phyloP scores from a whole-genome alignment of 2,797 vertebrate species.

The Moxostoma hubbsi region DNA sequence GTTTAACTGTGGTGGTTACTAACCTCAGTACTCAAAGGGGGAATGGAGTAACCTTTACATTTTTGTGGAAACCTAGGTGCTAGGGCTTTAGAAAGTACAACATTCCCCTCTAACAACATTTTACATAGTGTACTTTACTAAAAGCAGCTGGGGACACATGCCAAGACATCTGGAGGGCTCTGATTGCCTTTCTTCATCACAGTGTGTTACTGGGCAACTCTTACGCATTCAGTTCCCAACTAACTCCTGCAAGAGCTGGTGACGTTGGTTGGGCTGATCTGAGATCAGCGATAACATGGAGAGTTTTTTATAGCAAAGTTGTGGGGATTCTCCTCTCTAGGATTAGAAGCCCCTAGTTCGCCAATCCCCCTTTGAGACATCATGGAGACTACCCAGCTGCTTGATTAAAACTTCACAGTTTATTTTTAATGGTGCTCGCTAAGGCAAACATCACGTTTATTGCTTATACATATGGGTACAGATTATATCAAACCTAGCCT shows the following conservation, averaged over 20 bases:
- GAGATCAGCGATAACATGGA: neutral
- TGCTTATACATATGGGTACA: neutral
- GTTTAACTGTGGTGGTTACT: too few species aligned
- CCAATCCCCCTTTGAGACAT: slow-evolving; percentile 19
- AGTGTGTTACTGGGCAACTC: slow-evolving; percentile 31
- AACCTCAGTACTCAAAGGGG: too few species aligned
- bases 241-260: neutral
- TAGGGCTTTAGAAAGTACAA: too few species aligned
- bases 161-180: slow-evolving; percentile 19
- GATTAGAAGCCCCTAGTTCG: slow-evolving; percentile 4
- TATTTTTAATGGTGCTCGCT: neutral
- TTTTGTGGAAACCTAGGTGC: too few species aligned
- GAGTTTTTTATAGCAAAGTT: slow-evolving; percentile 16
- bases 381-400: slow-evolving; percentile 42
- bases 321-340: slow-evolving; percentile 18
- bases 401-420: neutral
- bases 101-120: too few species aligned
- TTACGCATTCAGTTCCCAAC: neutral
- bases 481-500: too few species aligned
- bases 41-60: too few species aligned
- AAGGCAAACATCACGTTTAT: neutral
- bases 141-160: neutral
- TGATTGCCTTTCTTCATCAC: slow-evolving; percentile 11
- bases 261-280: slow-evolving; percentile 12
- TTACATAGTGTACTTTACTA: too few species aligned